Base-by-base conservation (phyloP, 2,797 vertebrate genomes). In the Notoglanidium macrostoma region DNA sequence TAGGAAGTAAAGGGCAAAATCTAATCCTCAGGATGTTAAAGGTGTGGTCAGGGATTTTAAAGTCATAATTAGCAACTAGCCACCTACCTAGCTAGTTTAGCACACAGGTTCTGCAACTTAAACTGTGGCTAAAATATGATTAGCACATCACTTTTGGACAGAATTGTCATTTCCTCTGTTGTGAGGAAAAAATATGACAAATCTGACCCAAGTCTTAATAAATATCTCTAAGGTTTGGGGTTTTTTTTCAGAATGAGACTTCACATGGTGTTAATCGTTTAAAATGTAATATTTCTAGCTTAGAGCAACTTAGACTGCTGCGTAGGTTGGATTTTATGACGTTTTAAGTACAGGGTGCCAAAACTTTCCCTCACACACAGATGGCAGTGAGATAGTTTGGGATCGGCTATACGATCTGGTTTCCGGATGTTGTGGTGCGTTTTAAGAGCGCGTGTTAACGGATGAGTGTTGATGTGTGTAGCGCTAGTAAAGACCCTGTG, bases 351-450 rank as follows among this genome's bases (percentile, higher is more conserved):
- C 61, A 12, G 61, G 54, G 70, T 74, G 35, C 68, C 54, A 59
- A 46, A 76, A 85, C 35, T 46, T 85, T 2, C 63, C 26, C 80
- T 77, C n/a, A 15, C 35, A 23, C 57, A 32, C 73, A 72, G 65
- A 59, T 73, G 81, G 54, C 59, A 40, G n/a, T 44, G 79, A 79
- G 74, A 9, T 21, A 10, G 21, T 83, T 77, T 49, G 54, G 76
- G 87, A 44, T 82, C 67, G 78, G 91, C 7, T 87, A 94, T 89
- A 67, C 72, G 92, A 95, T 94, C n/a, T 85, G 54, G 80, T 44
- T 61, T 89, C 19, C 57, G 93, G 92, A 95, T 94, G 92, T 94
- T 93, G 86, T 83, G 84, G 91, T 90, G 84, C 86, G 88, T 90
- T 85, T 89, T 87, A 91, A 90, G 86, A 90, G 92, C 7, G 32